phyloP scores from a whole-genome alignment of 2,113 vertebrate species.

The Manacus vitellinus region DNA sequence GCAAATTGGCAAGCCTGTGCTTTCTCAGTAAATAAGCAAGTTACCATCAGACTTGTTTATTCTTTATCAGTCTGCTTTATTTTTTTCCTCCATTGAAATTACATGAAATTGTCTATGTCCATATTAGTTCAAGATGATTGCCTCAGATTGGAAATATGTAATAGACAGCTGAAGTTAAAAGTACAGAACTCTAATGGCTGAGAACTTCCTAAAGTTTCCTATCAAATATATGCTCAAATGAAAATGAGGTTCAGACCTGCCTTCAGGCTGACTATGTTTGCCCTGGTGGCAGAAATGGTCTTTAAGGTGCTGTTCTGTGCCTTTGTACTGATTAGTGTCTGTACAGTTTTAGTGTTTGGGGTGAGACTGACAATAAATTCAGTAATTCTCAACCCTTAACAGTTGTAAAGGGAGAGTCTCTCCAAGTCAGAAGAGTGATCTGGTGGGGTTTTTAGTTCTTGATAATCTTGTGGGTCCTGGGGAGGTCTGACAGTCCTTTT shows the following conservation, averaged over 20 bases:
- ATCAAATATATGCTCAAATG: background rate
- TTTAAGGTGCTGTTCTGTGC: background rate
- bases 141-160: background rate
- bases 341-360: rapidly evolving
- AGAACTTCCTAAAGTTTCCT: background rate
- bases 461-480: background rate
- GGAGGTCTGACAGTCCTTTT: background rate
- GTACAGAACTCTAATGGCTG: rapidly evolving
- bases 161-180: background rate
- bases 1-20: background rate
- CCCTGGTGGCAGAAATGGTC: background rate
- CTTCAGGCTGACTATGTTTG: background rate
- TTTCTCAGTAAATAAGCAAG: background rate
- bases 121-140: background rate
- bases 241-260: background rate
- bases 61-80: background rate
- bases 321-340: background rate
- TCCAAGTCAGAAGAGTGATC: background rate
- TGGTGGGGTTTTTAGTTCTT: background rate
- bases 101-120: background rate
- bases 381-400: background rate
- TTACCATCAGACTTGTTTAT: background rate
- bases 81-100: background rate
- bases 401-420: background rate
- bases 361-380: background rate